Evolutionary conservation across 2,797 vertebrate genomes (phyloP), one percentile per base, ranked within the genome.

Genomic region (Chaetodon trifasciatus): DNA sequence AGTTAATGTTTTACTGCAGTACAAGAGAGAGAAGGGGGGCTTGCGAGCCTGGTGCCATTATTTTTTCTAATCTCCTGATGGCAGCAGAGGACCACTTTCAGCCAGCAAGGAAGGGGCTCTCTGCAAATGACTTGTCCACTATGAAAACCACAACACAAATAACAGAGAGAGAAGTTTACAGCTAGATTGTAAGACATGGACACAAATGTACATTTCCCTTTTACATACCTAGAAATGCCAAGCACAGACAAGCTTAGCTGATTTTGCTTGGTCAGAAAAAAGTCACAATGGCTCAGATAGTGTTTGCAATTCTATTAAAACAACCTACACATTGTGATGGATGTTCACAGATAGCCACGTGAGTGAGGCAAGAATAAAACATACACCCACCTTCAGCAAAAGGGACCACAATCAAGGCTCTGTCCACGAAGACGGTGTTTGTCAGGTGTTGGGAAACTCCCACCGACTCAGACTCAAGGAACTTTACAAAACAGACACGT

Each of bases 401-500:
- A 15, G 98, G 98, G 89, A 99, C 98, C 90, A 99, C 98, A 88
- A 99, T 99, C 96, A 99, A 93, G 85, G 98, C 98, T 97, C 98
- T 95, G 96, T 99, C 98, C 96, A 99, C 98, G 94, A 99, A 99
- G 89, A 99, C 98, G 86, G 98, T 99, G 96, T 99, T 99, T 86
- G 98, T 99, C 96, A 99, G 97, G 74, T 99, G 98, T 93, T 99
- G 98, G 63, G 98, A 98, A 94, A 99, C 98, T 91, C 98, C 97
- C 90, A 99, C 98, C 2, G 98, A 99, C 91, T 99, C 98, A 35
- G 97, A 93, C 91, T 99, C 98, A 93, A 96, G 97, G 97, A 99
- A 99, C 97, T 99, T 99, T 97, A 99, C 98, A 98, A 99, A 99
- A 97, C 98, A 99, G 93, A 99, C 98, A 94, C 98, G 98, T 89